Percentiles rank a stretch among this genome's conserved stretches.
These are phyloP conservation scores for Euphydryas editha DNA, from an alignment of 2,888 invertebrate species.

Conservation along the genomic window DNA sequence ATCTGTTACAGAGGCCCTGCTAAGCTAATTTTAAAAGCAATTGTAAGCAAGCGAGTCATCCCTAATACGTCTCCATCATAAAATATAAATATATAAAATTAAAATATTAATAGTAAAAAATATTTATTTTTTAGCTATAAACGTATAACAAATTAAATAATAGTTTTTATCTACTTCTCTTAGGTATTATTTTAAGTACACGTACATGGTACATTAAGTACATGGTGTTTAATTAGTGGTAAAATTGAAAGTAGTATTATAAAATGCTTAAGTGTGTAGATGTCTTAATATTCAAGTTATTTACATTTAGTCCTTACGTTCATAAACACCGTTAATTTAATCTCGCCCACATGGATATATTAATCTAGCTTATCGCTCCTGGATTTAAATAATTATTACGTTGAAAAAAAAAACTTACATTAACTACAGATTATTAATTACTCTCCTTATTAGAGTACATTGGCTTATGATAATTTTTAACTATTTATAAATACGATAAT, in stretches of 20 bases:
- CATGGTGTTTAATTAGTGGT: too few relatives aligned
- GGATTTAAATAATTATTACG: conserved; percentile 14
- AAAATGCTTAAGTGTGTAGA: background rate
- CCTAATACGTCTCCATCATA: too few relatives aligned
- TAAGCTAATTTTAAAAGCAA: too few relatives aligned
- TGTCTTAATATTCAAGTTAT: background rate
- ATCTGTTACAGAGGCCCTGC: too few relatives aligned
- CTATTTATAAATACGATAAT: background rate
- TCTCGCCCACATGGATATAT: conserved; percentile 22
- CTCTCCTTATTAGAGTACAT: background rate
- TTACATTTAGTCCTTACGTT: conserved; percentile 1
- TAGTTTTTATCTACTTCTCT: too few relatives aligned
- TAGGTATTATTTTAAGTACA: too few relatives aligned
- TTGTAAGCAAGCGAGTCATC: too few relatives aligned
- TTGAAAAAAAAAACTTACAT: conserved; percentile 12
- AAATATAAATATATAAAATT: too few relatives aligned
- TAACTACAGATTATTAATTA: conserved; percentile 8
- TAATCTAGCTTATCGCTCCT: conserved; percentile 30
- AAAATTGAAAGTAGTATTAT: background rate
- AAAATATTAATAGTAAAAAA: too few relatives aligned
- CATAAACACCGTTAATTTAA: conserved; percentile 20
- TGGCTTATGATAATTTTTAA: conserved; percentile 6
- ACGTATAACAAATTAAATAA: too few relatives aligned
- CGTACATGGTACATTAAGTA: too few relatives aligned
- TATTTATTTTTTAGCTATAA: too few relatives aligned